Evolutionary conservation across 2,797 vertebrate genomes (phyloP).

Genomic region (Hemitrygon akajei): DNA sequence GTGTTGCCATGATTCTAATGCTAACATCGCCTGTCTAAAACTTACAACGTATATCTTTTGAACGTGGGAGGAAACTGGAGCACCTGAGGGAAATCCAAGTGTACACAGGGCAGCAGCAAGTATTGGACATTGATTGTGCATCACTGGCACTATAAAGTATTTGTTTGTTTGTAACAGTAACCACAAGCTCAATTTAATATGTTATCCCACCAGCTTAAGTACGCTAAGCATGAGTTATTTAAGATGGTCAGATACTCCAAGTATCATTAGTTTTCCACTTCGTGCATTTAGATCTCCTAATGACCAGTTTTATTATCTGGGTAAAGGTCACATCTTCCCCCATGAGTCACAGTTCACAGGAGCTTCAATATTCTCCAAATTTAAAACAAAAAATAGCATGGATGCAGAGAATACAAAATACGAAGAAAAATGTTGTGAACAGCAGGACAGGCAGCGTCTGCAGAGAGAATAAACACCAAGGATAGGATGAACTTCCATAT

Average conservation of each 20-base stretch:
- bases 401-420: no score
- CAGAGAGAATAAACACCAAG: no score
- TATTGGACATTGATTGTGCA: no score
- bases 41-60: no score
- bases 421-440: no score
- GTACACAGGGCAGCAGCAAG: no score
- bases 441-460: no score
- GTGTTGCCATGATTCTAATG: no score
- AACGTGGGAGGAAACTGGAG: no score
- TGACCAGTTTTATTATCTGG: neutral
- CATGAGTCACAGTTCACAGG: neutral
- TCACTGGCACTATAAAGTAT: no score
- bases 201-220: neutral
- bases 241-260: neutral
- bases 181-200: neutral
- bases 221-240: neutral
- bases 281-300: neutral
- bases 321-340: neutral
- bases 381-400: neutral
- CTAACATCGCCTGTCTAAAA: no score
- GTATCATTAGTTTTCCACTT: neutral
- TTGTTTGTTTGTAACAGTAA: neutral
- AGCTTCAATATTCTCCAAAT: neutral
- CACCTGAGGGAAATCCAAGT: no score
- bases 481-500: neutral